Conservation (phyloP, 2,888 invertebrate species). For the Ceraclea dissimilis region DNA sequence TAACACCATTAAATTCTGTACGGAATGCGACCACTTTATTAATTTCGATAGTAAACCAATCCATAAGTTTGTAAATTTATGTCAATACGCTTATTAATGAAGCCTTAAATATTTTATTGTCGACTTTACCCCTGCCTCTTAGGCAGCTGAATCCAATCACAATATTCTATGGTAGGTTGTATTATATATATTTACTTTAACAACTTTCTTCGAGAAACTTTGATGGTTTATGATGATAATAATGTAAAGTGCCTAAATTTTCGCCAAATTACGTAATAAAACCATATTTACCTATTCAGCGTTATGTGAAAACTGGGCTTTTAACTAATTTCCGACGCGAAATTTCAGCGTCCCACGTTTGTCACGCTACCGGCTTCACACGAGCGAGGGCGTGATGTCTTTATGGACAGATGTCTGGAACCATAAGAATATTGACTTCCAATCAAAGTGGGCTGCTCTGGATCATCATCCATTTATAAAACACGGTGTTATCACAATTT, state of each 20-base stretch:
- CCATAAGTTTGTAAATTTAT: background rate
- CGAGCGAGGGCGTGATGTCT: background rate
- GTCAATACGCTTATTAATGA: background rate
- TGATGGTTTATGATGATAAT: background rate
- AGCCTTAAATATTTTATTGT: too few relatives aligned
- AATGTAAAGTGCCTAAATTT: background rate
- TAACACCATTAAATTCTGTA: too few relatives aligned
- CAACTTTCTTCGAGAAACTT: background rate
- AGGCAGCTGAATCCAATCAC: too few relatives aligned
- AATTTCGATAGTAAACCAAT: background rate
- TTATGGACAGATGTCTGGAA: background rate
- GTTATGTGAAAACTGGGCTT: slow-evolving; percentile 1
- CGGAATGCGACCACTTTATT: background rate
- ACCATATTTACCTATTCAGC: background rate
- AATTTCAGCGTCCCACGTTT: background rate
- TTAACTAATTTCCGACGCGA: background rate
- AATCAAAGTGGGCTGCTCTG: too few relatives aligned
- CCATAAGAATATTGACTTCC: too few relatives aligned
- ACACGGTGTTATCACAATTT: too few relatives aligned
- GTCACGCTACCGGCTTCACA: background rate
- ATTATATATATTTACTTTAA: too few relatives aligned
- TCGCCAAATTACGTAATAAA: slow-evolving; percentile 2
- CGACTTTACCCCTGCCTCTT: too few relatives aligned
- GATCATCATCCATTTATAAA: too few relatives aligned
- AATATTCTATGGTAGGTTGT: too few relatives aligned